Percentiles rank a stretch among this genome's conserved stretches.
Conservation (phyloP, 2,888 invertebrate species). For the Drosophila macrospina region DNA sequence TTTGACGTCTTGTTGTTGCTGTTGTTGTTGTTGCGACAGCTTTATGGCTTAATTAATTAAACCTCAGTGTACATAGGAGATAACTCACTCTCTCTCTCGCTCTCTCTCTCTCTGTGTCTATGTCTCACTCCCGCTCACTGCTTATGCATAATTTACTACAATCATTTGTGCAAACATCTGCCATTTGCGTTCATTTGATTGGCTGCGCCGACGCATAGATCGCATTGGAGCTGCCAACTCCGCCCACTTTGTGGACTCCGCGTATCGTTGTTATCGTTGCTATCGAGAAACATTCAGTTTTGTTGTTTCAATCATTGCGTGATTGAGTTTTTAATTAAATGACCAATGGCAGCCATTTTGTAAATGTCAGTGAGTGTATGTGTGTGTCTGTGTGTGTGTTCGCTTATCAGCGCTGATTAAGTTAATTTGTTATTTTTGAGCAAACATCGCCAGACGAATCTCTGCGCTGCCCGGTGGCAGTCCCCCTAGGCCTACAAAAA, state of each 20-base stretch:
- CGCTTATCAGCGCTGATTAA: conserved; percentile 78
- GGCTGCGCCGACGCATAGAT: conserved; percentile 65
- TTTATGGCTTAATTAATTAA: conserved; percentile 79
- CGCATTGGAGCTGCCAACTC: conserved; percentile 35
- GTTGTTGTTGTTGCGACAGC: conserved; percentile 23
- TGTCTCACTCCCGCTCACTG: conserved; percentile 6
- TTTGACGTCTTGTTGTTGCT: neutral
- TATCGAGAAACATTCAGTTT: conserved; percentile 17
- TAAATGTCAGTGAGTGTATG: no score
- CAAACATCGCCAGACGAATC: conserved; percentile 25
- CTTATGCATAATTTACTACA: conserved; percentile 56
- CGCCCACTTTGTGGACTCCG: conserved; percentile 42
- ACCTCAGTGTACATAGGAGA: conserved; percentile 24
- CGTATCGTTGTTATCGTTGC: conserved; percentile 26
- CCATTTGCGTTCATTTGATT: conserved; percentile 61
- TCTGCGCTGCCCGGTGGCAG: conserved; percentile 15
- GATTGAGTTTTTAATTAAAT: conserved; percentile 70
- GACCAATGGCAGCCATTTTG: conserved; percentile 36
- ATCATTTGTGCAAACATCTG: conserved; percentile 57
- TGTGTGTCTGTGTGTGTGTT: neutral
- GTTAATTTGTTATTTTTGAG: conserved; percentile 70
- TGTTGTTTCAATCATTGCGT: conserved; percentile 46
- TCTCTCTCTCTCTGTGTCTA: conserved; percentile 5
- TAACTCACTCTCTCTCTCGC: neutral
- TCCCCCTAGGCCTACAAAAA: conserved; percentile 65